Evolutionary conservation across 2,113 vertebrate genomes (phyloP), one percentile per base, ranked within the genome.

Genomic region (Rhinolophus sinicus): DNA sequence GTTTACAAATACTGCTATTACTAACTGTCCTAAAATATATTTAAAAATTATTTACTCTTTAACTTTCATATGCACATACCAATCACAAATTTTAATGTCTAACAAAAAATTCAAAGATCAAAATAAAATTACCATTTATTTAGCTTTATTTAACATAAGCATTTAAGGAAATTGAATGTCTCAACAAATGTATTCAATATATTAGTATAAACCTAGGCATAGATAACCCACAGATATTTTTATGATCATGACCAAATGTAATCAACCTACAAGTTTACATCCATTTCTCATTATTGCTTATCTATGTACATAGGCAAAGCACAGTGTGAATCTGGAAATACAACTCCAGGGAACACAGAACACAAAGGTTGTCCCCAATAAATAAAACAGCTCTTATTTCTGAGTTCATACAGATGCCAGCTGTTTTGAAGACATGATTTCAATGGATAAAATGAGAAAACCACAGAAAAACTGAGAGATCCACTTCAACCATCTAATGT

Each of bases 1-100:
- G 94, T 89, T 95, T 96, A 89, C 50, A 86, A 86, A 77, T 30
- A 38, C 12, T 60, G 2, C 3, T 14, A 83, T 56, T 90, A 90
- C 44, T 15, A 50, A 0, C 70, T 93, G 19, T 91, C 84, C 90
- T 69, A 86, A 93, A 44, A 7, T 44, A 44, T 44, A 44, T 44
- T 5, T 44, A 6, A 44, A 44, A 44, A 44, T 4, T 44, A 44
- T 44, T 44, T 44, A 44, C 56, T 85, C 8, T 72, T 92, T 72
- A 58, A 56, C 81, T 1, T 67, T 52, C 5, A 81, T 72, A 69
- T 26, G 6, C 2, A 56, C 30, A 82, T 35, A 95, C 21, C 33
- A 93, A 84, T 30, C 50, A 89, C 6, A 92, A 70, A 10, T n/a
- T 85, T 70, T 67, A 78, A 30, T 14, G 33, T 15, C 8, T 9